phyloP scores from a whole-genome alignment of 2,113 vertebrate species.

The Mesoclemmys tuberculata region DNA sequence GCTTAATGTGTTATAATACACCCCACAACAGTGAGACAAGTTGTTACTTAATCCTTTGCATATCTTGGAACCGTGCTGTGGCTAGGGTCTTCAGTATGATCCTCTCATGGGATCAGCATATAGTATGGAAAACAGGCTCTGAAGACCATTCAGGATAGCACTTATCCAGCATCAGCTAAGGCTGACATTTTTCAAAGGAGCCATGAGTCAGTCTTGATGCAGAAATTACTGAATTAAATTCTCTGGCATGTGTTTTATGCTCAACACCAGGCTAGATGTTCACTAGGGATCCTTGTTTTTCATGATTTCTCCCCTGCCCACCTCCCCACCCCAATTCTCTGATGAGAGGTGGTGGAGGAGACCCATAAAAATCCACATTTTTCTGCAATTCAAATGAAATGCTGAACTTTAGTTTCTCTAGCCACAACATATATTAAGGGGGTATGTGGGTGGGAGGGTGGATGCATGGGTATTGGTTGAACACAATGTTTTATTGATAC shows the following conservation, averaged over 20 bases:
- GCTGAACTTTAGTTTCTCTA: background rate
- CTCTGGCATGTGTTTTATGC: background rate
- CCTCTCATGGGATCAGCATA: fast-evolving
- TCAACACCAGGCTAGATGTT: background rate
- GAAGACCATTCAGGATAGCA: fast-evolving
- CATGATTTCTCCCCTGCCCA: background rate
- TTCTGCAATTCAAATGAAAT: background rate
- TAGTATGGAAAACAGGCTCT: background rate
- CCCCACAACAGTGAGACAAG: fast-evolving
- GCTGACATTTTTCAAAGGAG: fast-evolving
- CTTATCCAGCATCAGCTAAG: fast-evolving
- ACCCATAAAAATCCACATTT: background rate
- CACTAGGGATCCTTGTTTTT: background rate
- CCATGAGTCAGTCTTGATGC: background rate
- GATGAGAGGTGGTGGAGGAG: background rate
- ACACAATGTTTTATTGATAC: background rate
- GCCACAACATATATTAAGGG: background rate
- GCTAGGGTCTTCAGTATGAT: fast-evolving
- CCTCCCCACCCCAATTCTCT: background rate
- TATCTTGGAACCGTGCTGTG: background rate
- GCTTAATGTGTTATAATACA: fast-evolving
- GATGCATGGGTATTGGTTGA: background rate
- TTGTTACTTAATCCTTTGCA: background rate
- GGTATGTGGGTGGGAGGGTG: too few relatives aligned
- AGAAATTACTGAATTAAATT: fast-evolving